A percentile compares a stretch with the other conserved stretches of the same genome.
These are phyloP conservation scores for Drosophila saltans DNA, from an alignment of 1,140 invertebrate genomes.

Conservation along the genomic window DNA sequence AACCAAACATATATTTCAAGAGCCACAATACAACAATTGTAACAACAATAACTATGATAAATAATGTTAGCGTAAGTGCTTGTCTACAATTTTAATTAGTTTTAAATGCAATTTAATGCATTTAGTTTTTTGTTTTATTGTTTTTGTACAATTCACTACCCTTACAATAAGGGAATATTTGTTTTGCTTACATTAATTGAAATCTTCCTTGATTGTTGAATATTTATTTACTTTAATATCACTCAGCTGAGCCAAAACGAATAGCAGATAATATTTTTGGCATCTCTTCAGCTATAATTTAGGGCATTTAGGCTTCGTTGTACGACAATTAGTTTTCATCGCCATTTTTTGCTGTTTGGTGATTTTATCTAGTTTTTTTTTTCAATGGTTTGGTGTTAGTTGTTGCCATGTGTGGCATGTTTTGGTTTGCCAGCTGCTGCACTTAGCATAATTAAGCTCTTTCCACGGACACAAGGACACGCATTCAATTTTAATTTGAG, in stretches of 20 bases:
- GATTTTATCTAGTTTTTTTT: background rate
- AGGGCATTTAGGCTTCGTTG: too few species aligned
- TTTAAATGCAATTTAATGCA: slow-evolving; percentile 71
- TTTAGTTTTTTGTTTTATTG: slow-evolving; percentile 51
- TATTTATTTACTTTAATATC: too few species aligned
- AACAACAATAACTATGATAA: slow-evolving; percentile 38
- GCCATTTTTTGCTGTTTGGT: background rate
- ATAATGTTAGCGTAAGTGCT: slow-evolving; percentile 66
- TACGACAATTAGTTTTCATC: background rate
- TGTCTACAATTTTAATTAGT: slow-evolving; percentile 79
- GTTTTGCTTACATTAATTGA: too few species aligned
- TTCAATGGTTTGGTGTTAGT: slow-evolving; percentile 8
- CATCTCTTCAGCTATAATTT: too few species aligned
- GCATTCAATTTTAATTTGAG: slow-evolving; percentile 57
- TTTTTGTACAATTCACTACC: slow-evolving; percentile 14
- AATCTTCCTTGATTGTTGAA: too few species aligned
- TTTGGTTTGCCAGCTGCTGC: slow-evolving; percentile 49
- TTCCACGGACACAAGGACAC: slow-evolving; percentile 1
- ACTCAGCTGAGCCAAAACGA: too few species aligned
- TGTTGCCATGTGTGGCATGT: slow-evolving; percentile 34
- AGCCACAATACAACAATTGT: slow-evolving; percentile 28
- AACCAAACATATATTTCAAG: slow-evolving; percentile 35
- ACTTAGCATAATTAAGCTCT: slow-evolving; percentile 49
- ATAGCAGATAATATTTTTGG: too few species aligned
- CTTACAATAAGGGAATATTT: background rate